Evolutionary conservation across 2,797 vertebrate genomes (phyloP).

Genomic region (Peromyscus aztecus): DNA sequence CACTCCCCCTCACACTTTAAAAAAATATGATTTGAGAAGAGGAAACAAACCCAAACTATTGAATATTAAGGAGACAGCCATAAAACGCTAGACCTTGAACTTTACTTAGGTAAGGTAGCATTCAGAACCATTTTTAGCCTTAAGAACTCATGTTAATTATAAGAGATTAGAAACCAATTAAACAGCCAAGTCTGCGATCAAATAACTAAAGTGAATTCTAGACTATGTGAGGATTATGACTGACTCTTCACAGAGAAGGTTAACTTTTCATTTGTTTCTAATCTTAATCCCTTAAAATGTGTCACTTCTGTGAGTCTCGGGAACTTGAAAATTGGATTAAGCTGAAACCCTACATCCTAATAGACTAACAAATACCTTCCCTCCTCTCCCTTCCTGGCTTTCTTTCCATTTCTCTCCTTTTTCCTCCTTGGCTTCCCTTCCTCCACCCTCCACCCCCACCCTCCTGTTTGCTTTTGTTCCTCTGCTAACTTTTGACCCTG

Average conservation of each 20-base stretch:
- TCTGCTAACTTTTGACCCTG: neutral
- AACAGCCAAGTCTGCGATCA: neutral
- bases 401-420: neutral
- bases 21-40: neutral
- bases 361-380: neutral
- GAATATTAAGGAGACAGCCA: neutral
- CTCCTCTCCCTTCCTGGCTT: neutral
- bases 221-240: conserved; percentile 15
- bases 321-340: neutral
- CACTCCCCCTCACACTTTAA: neutral
- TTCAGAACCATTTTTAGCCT: conserved; percentile 3
- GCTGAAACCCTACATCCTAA: neutral
- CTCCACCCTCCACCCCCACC: neutral
- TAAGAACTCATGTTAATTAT: conserved; percentile 11
- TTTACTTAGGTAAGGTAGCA: conserved; percentile 9
- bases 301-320: neutral
- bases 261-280: conserved; percentile 39
- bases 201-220: conserved; percentile 46
- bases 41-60: neutral
- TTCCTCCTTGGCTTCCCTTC: neutral
- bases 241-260: conserved; percentile 26
- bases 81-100: neutral
- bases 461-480: neutral
- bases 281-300: conserved; percentile 24
- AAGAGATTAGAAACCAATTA: conserved; percentile 41